Percentiles rank a stretch among this genome's conserved stretches.
phyloP scores from a whole-genome alignment of 2,797 vertebrate species.

The Eleutherodactylus coqui region DNA sequence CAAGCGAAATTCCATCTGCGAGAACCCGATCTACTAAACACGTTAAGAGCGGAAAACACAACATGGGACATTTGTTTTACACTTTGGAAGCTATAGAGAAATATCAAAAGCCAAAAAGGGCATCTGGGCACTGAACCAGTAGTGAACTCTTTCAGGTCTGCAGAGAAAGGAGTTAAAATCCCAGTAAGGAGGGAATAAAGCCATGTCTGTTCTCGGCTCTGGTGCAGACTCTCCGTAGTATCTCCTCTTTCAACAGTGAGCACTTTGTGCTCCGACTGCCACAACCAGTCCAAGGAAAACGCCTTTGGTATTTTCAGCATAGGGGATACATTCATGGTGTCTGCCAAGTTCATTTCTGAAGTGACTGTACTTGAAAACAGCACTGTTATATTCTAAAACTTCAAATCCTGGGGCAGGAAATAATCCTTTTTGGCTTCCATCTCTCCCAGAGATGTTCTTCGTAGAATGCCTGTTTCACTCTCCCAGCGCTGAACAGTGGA shows the following conservation, averaged over 20 bases:
- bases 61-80: background rate
- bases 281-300: constrained; percentile 58
- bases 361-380: constrained; percentile 63
- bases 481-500: constrained; percentile 18
- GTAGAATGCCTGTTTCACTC: constrained; percentile 54
- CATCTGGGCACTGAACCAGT: constrained; percentile 3
- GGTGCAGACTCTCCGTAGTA: constrained; percentile 58
- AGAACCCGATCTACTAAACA: background rate
- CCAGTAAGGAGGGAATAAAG: constrained; percentile 50
- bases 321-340: constrained; percentile 61
- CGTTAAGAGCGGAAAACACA: background rate
- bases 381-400: constrained; percentile 54
- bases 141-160: constrained; percentile 40
- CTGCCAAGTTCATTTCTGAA: constrained; percentile 63
- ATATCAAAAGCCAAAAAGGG: constrained; percentile 9
- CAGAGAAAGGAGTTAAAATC: constrained; percentile 38
- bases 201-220: constrained; percentile 47
- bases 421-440: constrained; percentile 59
- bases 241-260: constrained; percentile 61
- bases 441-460: constrained; percentile 53
- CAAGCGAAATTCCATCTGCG: background rate
- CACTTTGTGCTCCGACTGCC: constrained; percentile 59
- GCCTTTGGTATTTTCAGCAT: constrained; percentile 64
- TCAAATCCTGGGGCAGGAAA: constrained; percentile 60
- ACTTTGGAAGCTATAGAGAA: background rate